phyloP scores from a whole-genome alignment of 2,888 invertebrate genomes.

The Melanchra persicariae region DNA sequence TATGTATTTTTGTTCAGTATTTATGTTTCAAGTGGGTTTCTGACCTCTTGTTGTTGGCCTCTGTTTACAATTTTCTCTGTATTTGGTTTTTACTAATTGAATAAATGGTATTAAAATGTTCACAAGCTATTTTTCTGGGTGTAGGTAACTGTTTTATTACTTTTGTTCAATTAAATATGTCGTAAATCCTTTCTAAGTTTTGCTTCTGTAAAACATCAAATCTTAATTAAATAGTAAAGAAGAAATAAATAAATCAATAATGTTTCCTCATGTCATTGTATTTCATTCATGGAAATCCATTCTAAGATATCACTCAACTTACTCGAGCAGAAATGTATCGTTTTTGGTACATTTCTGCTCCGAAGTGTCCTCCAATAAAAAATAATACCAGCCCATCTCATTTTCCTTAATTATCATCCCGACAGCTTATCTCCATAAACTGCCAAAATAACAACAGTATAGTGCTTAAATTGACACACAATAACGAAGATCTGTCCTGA shows the following conservation, averaged over 20 bases:
- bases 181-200: constrained; percentile 3
- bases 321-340: constrained; percentile 3
- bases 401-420: too few species aligned
- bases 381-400: background rate
- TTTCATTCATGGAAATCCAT: background rate
- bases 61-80: constrained; percentile 27
- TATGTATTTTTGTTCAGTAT: constrained; percentile 13
- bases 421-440: background rate
- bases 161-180: constrained; percentile 1
- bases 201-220: background rate
- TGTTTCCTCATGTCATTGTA: too few species aligned
- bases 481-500: too few species aligned
- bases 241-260: too few species aligned
- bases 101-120: constrained; percentile 7
- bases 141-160: constrained; percentile 22
- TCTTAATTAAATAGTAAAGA: background rate
- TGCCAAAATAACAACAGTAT: background rate
- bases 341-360: too few species aligned
- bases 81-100: constrained; percentile 35
- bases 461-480: background rate
- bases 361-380: background rate
- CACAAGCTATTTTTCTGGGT: constrained; percentile 3
- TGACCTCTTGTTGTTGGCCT: constrained; percentile 42
- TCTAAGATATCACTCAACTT: background rate
- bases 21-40: constrained; percentile 37